Base-by-base conservation (phyloP, 2,113 vertebrate species). In the Eudyptes chrysolophus region DNA sequence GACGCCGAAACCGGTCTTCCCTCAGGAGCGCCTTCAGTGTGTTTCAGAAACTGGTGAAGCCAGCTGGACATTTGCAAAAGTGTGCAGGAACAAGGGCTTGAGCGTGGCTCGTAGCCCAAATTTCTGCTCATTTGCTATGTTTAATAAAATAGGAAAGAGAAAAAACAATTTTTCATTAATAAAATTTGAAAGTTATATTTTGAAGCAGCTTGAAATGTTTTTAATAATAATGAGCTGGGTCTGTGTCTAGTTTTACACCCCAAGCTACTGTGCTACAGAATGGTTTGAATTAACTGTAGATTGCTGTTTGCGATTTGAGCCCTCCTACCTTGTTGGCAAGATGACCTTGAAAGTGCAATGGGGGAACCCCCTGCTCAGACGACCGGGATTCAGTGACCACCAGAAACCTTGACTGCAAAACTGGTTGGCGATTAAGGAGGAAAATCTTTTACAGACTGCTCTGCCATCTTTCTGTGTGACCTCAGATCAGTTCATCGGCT, bases 341-440 rank as follows among this genome's bases (percentile, higher is more conserved):
- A 60, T 49, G 76, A 54, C 44, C 55, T 60, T 48, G 80, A 42
- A 68, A 49, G 61, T 36, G 17, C n/a, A 4, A 1, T 25, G n/a
- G 0, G 13, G 48, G 51, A 57, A 46, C 84, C 42, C 29, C 75
- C 68, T 83, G 49, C 22, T 87, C 27, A 13, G 36, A 10, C 0
- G 3, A 32, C 48, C 42, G 27, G 75, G 48, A 65, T 58, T 77
- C 60, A 11, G 51, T 34, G 86, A 48, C 54, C 72, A 55, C 29
- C 38, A 75, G 82, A 46, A 58, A 13, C 21, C n/a, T 0, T 0
- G 4, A 55, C 32, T 57, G 42, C n/a, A 55, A 81, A 84, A 26
- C 38, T 34, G 17, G 57, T 55, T 0, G 0, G 38, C 2, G 6
- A 22, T 83, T 46, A 72, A 69, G 26, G 62, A 80, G 27, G 27